Evolutionary conservation across 2,113 vertebrate genomes (phyloP).

Genomic region (Oryzias celebensis): DNA sequence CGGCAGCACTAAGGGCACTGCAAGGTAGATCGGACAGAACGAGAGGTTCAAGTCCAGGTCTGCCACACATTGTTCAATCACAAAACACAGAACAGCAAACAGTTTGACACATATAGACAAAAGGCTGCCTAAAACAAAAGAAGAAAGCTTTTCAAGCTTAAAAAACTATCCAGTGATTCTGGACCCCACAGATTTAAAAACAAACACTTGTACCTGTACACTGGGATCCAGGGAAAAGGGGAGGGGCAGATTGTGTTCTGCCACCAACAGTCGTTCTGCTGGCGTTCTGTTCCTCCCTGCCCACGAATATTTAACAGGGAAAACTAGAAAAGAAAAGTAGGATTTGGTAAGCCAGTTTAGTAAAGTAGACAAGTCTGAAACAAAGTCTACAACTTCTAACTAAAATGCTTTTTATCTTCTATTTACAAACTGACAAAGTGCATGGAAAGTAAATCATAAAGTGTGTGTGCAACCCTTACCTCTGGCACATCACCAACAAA

Average conservation of each 20-base stretch:
- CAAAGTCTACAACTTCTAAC: conserved; percentile 1
- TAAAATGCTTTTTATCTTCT: not conserved
- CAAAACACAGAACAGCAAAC: too few species aligned
- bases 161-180: too few species aligned
- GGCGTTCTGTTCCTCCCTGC: conserved; percentile 81
- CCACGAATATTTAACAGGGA: conserved; percentile 83
- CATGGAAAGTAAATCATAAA: not conserved
- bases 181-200: too few species aligned
- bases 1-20: too few species aligned
- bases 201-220: conserved; percentile 84
- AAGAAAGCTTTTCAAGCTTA: too few species aligned
- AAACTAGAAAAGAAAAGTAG: conserved; percentile 74
- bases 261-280: conserved; percentile 95
- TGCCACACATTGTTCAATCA: too few species aligned
- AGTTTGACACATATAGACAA: too few species aligned
- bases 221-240: conserved; percentile 87
- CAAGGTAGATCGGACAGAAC: too few species aligned
- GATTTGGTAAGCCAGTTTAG: conserved; percentile 36
- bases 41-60: too few species aligned
- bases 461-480: conserved; percentile 73
- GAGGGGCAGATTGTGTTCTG: conserved; percentile 91
- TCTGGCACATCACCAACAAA: conserved; percentile 83
- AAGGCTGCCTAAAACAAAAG: too few species aligned
- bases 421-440: not conserved
- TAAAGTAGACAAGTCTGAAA: not conserved